A percentile compares a stretch with the other conserved stretches of the same genome.
phyloP scores from a whole-genome alignment of 2,888 invertebrate genomes.

The Proisotoma minuta region DNA sequence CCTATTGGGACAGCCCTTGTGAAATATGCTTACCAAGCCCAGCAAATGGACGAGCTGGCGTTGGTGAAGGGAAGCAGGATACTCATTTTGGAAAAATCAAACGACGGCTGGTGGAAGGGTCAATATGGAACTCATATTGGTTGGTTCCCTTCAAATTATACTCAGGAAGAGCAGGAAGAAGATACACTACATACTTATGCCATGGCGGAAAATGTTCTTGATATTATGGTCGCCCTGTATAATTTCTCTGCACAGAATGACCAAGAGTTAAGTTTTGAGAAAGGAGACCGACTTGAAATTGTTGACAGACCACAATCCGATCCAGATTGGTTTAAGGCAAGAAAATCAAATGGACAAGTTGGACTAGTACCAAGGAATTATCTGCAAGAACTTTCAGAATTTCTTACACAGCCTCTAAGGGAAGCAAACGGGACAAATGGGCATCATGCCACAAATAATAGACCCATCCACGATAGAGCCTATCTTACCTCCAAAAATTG shows the following conservation, averaged over 20 bases:
- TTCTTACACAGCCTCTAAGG: constrained; percentile 77
- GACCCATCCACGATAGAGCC: constrained; percentile 58
- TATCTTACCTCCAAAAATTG: constrained; percentile 79
- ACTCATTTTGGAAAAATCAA: constrained; percentile 93
- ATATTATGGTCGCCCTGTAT: constrained; percentile 92
- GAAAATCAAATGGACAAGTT: constrained; percentile 79
- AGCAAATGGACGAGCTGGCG: constrained; percentile 91
- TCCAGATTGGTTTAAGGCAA: constrained; percentile 97
- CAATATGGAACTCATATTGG: constrained; percentile 55
- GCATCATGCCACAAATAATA: constrained; percentile 36
- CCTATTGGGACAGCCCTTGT: constrained; percentile 85
- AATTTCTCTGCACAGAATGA: constrained; percentile 73
- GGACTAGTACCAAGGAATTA: constrained; percentile 95
- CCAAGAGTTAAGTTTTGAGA: constrained; percentile 93
- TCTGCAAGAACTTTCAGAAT: constrained; percentile 80
- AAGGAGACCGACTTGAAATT: constrained; percentile 92
- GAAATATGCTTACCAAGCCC: constrained; percentile 92
- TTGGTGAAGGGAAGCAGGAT: constrained; percentile 92
- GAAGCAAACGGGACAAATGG: constrained; percentile 44
- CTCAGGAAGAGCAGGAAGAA: constrained; percentile 69
- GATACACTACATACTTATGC: constrained; percentile 87
- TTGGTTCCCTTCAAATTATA: constrained; percentile 99
- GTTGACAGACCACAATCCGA: constrained; percentile 93
- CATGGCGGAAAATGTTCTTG: constrained; percentile 90
- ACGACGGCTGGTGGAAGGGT: constrained; percentile 98